Evolutionary conservation across 2,113 vertebrate species (phyloP).

Genomic region (Phyllostomus hastatus): DNA sequence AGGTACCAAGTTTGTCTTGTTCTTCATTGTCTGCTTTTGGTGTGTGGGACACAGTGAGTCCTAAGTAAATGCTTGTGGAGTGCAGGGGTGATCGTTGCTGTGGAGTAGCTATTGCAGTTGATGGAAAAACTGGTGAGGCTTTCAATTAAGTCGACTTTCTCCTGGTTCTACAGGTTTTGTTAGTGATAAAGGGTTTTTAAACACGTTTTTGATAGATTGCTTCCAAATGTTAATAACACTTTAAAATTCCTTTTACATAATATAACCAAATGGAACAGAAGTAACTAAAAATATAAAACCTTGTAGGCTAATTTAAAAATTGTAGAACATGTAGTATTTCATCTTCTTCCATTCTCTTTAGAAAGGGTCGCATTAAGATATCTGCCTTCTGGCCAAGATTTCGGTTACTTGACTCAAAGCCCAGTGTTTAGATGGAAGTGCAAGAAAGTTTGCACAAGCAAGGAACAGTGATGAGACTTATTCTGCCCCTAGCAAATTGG

Average conservation of each 20-base stretch:
- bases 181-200: neutral
- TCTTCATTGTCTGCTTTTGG: neutral
- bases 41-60: neutral
- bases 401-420: conserved; percentile 45
- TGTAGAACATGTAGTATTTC: neutral
- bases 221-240: conserved; percentile 22
- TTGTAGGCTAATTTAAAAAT: neutral
- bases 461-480: conserved; percentile 26
- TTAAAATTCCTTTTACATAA: conserved; percentile 22
- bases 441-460: neutral
- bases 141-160: neutral
- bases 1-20: neutral
- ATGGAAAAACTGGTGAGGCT: neutral
- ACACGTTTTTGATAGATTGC: neutral
- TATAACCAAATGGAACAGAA: neutral
- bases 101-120: neutral
- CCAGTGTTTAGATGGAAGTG: conserved; percentile 33
- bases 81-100: neutral
- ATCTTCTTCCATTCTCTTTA: conserved; percentile 28
- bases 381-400: conserved; percentile 33
- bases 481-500: neutral
- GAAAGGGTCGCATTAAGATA: conserved; percentile 47
- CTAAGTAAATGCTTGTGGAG: neutral
- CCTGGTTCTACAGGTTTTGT: neutral
- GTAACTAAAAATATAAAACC: conserved; percentile 25